Base-by-base conservation (phyloP, 2,888 invertebrate species). In the Oxycera nigricornis region DNA sequence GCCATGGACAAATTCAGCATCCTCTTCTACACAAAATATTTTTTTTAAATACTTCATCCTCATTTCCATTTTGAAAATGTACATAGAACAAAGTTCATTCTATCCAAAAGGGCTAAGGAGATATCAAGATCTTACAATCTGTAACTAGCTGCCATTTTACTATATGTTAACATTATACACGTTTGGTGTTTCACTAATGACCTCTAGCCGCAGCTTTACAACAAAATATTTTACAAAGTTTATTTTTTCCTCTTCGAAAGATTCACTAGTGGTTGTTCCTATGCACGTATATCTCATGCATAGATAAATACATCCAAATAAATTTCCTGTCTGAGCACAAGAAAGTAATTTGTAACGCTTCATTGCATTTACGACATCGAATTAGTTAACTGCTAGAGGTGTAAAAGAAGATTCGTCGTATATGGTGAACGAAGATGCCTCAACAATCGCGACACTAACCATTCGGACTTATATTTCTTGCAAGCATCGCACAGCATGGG, bases 361-460 rank as follows among this genome's bases (percentile, higher is more conserved):
- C 70, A 70, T 52, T 70, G 70, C 70, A 70, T 70, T 55, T 52
- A 70, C 70, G 70, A 52, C 52, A 52, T 31, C 70, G 70, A 70
- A 70, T 70, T 70, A 70, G 70, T 70, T 70, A 65, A 70, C 52
- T 30, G 30, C 17, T 22, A 22, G 11, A 46, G 11, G 20, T 39
- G 65, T 24, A 41, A 9, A 65, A 59, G n/a, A 59, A 68, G 46
- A 68, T 68, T 46, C 59, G 17, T 62, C 41, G 65, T 26, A 14
- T 41, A 35, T 35, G 0, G 65, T 24, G 11, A 9, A 26, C 41
- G 41, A 65, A 20, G 39, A 65, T 62, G 62, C 26, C 22, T 22
- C 61, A 61, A 55, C 20, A 35, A 20, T 22, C 17, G 28, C 50
- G 46, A n/a, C 24, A n/a, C 17, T 7, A 31, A 1, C 61, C 28